Evolutionary conservation across 2,888 invertebrate species (phyloP), one percentile per base, ranked within the genome.

Genomic region (Tenthredo livida): DNA sequence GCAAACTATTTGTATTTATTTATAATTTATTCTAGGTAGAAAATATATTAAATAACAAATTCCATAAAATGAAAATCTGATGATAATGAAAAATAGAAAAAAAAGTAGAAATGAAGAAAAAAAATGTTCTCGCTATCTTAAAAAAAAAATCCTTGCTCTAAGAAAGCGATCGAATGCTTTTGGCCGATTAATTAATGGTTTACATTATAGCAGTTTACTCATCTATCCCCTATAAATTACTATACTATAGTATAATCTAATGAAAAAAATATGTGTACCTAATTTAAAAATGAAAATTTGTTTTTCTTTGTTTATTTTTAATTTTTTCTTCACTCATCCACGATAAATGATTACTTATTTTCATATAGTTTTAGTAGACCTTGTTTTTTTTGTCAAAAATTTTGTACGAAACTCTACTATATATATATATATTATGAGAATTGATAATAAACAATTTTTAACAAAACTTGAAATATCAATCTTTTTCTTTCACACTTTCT

Each of bases 1-100:
- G 88, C 90, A 90, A 92, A 91, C 90, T 92, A 91, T 91, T 91
- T 92, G 89, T 92, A 93, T 93, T 93, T 93, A 93, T 92, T 93
- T 91, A 89, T 93, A 93, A 93, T 92, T 93, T 93, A 93, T 93
- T 93, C 88, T 93, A 88, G 89, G 88, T 89, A 88, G 89, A 88
- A 89, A 91, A 90, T 90, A 90, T 90, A 90, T 90, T 90, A 90
- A 91, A 90, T 91, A 90, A 91, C 86, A 90, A 91, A 92, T 91
- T 91, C 78, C 84, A 86, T 77, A 50, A 86, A 84, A 29, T 37
- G 37, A n/a, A 37, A 61, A 61, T 77, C n/a, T 6, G n/a, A 29
- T 43, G 21, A 47, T 21, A 33, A 33, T 33, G 29, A 43, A 75
- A 73, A 25, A 21, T 6, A 15, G 4, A 33, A 43, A 40, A 70